Percentiles rank a stretch among this genome's conserved stretches.
Conservation (phyloP, 2,113 vertebrate species). For the Protomyctophum bolini region DNA sequence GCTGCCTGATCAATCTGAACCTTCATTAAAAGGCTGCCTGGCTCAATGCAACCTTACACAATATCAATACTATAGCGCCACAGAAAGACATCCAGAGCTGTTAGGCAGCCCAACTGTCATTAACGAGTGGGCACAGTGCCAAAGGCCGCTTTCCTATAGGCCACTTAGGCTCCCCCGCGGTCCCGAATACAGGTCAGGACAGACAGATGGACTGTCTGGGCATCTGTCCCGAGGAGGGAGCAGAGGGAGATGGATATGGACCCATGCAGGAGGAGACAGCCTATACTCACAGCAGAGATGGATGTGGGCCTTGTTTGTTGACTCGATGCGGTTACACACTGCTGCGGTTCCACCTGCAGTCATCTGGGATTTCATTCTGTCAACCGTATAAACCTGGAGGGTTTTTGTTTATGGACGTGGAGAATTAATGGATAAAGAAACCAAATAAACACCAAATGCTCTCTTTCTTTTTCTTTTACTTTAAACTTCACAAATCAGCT, state of each 20-base stretch:
- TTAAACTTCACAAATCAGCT: too few relatives aligned
- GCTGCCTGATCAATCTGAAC: conserved; percentile 78
- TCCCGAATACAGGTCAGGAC: conserved; percentile 70
- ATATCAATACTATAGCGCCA: conserved; percentile 76
- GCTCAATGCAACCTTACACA: conserved; percentile 70
- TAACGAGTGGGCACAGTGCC: conserved; percentile 53
- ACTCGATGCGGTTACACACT: too few relatives aligned
- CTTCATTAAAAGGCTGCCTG: conserved; percentile 81
- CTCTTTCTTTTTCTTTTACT: too few relatives aligned
- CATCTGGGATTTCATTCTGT: too few relatives aligned
- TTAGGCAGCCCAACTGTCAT: conserved; percentile 71
- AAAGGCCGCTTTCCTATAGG: conserved; percentile 58
- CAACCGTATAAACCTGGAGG: too few relatives aligned
- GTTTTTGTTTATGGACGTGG: too few relatives aligned
- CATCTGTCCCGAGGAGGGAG: conserved; percentile 49
- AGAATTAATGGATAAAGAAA: too few relatives aligned
- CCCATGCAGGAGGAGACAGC: conserved; percentile 47
- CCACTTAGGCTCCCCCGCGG: conserved; percentile 60
- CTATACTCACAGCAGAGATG: conserved; percentile 22
- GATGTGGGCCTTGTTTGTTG: conserved; percentile 30
- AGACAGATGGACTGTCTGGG: conserved; percentile 72
- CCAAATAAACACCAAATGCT: too few relatives aligned
- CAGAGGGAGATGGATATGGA: conserved; percentile 53
- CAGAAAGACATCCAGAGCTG: conserved; percentile 64
- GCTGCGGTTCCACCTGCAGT: too few relatives aligned